Evolutionary conservation across 92 coral and sea anemone species (phyloP).

Genomic region (Palythoa grandiflora): DNA sequence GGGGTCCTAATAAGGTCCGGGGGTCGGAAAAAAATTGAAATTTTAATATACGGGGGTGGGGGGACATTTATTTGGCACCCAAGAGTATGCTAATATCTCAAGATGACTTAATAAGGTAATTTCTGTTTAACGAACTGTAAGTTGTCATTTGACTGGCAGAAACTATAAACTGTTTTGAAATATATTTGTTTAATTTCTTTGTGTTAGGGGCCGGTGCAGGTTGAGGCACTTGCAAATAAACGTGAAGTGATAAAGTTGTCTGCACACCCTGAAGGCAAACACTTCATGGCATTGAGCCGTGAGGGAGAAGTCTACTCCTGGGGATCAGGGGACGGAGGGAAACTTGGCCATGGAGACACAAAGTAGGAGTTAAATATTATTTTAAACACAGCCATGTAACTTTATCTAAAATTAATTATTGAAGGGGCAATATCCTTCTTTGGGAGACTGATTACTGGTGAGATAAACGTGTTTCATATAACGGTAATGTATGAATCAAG

Average conservation of each 20-base stretch:
- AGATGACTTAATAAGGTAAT: too few species aligned
- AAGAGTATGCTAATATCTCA: too few species aligned
- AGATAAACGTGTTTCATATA: too few species aligned
- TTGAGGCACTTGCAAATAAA: constrained; percentile 85
- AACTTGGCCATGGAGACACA: constrained; percentile 96
- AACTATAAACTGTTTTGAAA: background rate
- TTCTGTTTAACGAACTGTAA: too few species aligned
- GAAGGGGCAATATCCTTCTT: background rate
- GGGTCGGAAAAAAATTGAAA: too few species aligned
- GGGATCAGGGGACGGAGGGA: constrained; percentile 99
- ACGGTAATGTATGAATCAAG: too few species aligned
- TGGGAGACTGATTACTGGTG: background rate
- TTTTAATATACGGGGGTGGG: too few species aligned
- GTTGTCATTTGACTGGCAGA: background rate
- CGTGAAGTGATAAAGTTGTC: constrained; percentile 84
- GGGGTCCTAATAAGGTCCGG: too few species aligned
- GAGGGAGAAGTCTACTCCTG: constrained; percentile 96
- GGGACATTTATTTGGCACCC: too few species aligned
- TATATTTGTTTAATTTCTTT: background rate
- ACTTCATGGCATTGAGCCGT: constrained; percentile 93
- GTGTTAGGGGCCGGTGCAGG: constrained; percentile 77
- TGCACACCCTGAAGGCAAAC: constrained; percentile 93
- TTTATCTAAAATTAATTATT: too few species aligned
- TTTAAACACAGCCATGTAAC: background rate
- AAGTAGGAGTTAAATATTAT: constrained; percentile 60